Conservation (phyloP, 1,140 invertebrate species). For the Drosophila azteca region DNA sequence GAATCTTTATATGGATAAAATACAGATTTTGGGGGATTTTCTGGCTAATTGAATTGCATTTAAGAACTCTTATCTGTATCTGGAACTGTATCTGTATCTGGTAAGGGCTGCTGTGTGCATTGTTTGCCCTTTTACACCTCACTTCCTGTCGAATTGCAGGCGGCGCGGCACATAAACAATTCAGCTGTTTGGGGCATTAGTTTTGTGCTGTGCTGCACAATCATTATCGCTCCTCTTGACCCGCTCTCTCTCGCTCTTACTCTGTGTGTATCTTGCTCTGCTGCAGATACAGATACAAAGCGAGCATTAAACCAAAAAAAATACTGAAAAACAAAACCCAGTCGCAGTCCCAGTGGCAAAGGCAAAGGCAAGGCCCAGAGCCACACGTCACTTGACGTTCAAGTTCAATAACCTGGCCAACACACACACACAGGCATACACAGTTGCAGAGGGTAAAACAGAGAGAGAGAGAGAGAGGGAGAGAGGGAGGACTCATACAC, state of each 20-base stretch:
- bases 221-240: slow-evolving; percentile 60
- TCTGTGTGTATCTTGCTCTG: slow-evolving; percentile 15
- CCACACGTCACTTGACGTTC: slow-evolving; percentile 78
- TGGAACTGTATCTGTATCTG: slow-evolving; percentile 1
- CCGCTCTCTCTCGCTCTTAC: slow-evolving; percentile 13
- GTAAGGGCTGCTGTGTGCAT: not conserved
- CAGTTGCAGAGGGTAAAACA: slow-evolving; percentile 12
- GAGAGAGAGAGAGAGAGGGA: not conserved
- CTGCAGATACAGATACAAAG: slow-evolving; percentile 65
- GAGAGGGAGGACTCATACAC: slow-evolving; percentile 41
- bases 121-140: slow-evolving; percentile 10
- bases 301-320: slow-evolving; percentile 47
- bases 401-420: slow-evolving; percentile 82
- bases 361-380: slow-evolving; percentile 46
- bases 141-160: slow-evolving; percentile 46
- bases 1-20: not conserved
- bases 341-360: slow-evolving; percentile 37
- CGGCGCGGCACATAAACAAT: slow-evolving; percentile 11
- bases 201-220: slow-evolving; percentile 47
- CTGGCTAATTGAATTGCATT: not conserved
- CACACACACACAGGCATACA: slow-evolving; percentile 57
- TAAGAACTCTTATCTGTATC: not conserved
- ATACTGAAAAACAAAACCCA: slow-evolving; percentile 49
- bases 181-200: slow-evolving; percentile 38
- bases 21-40: not conserved